Base-by-base conservation (phyloP, 2,888 invertebrate species). In the Sialis lutaria region DNA sequence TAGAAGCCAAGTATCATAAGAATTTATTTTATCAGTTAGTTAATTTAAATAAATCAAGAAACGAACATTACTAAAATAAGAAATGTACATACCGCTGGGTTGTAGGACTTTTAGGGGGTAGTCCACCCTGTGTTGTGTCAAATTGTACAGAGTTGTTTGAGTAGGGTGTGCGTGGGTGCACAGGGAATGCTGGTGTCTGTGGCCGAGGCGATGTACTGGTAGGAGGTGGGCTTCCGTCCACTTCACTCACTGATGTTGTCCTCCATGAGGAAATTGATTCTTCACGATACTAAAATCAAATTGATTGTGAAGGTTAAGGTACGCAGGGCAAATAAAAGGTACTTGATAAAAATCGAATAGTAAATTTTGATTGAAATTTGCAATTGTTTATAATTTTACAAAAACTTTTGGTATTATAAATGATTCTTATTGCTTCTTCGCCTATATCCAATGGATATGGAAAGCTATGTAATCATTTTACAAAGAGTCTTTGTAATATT, bases 171-270 rank as follows among this genome's bases (percentile, higher is more conserved):
- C 88, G 79, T 49, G 90, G 89, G 58, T 86, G 84, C 47, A 90
- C 88, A 50, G 95, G 93, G 71, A 95, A 95, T 47, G 87, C 86
- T 40, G 95, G 93, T 22, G 93, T 93, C 62, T 88, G 87, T 31
- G 90, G 87, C 50, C 88, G 74, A 51, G 75, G 72, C 33, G 69
- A 70, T 40, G 65, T 62, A 46, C 71, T 69, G 50, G 67, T 68
- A 9, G 68, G 65, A 42, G 78, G 75, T 57, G 75, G 65, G 4
- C 61, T 62, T 37, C 62, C 69, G 50, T 73, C 72, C 13, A 64
- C 63, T 53, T 72, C 71, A 52, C 68, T 72, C 51, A 67, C 68
- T 41, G 75, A 74, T 55, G 71, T 70, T 48, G 73, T 65, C 52
- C 79, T 73, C 72, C 79, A 80, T 61, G 80, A 77, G 55, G 76